Percentiles rank a stretch among this genome's conserved stretches.
phyloP scores from a whole-genome alignment of 2,888 invertebrate species.

The Drepana falcataria region DNA sequence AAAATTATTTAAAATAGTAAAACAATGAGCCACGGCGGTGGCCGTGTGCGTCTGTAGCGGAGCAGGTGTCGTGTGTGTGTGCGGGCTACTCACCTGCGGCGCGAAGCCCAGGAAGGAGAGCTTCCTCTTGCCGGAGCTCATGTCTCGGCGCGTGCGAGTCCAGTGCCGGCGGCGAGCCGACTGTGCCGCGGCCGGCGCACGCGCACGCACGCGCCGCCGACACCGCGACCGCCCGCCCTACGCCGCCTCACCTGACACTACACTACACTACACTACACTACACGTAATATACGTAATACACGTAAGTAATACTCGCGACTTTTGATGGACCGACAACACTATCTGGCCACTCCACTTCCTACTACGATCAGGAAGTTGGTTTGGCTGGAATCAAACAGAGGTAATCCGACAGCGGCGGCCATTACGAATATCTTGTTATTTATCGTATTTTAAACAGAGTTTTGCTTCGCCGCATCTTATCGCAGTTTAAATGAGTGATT shows the following conservation, averaged over 20 bases:
- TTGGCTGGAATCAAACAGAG: too few species aligned
- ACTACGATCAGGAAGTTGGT: too few species aligned
- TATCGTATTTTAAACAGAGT: too few species aligned
- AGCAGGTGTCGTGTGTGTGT: neutral
- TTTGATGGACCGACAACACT: too few species aligned
- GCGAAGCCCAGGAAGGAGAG: conserved; percentile 86
- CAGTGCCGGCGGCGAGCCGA: conserved; percentile 23
- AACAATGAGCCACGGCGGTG: too few species aligned
- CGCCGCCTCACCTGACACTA: neutral
- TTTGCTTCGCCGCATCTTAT: too few species aligned
- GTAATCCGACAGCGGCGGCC: too few species aligned
- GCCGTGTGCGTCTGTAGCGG: neutral
- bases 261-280: neutral
- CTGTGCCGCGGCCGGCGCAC: conserved; percentile 13
- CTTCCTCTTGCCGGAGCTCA: conserved; percentile 82
- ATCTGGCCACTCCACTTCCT: too few species aligned
- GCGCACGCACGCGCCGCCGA: conserved; percentile 6
- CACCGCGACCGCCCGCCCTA: conserved; percentile 2
- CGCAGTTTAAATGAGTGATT: too few species aligned
- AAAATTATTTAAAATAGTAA: too few species aligned
- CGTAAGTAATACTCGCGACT: too few species aligned
- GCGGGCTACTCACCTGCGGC: conserved; percentile 69
- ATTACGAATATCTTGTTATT: too few species aligned
- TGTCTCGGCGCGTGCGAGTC: conserved; percentile 22
- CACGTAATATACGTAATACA: neutral